phyloP scores from a whole-genome alignment of 1,140 invertebrate genomes.

The Scaptomyza pallida region DNA sequence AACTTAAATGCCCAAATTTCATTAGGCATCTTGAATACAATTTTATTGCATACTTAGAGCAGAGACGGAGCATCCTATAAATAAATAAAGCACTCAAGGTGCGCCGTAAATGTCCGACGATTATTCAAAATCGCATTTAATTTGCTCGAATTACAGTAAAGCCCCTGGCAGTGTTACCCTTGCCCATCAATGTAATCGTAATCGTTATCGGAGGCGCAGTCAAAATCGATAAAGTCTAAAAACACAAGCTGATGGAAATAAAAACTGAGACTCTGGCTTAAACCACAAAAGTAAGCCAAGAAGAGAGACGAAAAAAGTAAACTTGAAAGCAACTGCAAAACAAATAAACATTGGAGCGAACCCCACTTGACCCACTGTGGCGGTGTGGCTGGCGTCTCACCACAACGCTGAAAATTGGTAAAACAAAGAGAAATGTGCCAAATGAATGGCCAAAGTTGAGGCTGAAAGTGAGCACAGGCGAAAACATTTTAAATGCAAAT shows the following conservation, averaged over 20 bases:
- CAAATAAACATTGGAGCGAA: constrained; percentile 40
- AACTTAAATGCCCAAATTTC: constrained; percentile 71
- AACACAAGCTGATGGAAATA: constrained; percentile 1
- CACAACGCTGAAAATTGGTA: constrained; percentile 53
- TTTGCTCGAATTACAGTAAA: constrained; percentile 32
- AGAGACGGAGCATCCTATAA: constrained; percentile 5
- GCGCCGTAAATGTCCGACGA: constrained; percentile 34
- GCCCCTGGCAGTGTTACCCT: neutral
- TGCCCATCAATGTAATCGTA: constrained; percentile 13
- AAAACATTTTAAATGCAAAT: constrained; percentile 82
- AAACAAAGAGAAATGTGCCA: constrained; percentile 79
- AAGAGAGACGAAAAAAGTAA: constrained; percentile 2
- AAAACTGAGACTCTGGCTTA: neutral
- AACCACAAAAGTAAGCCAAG: constrained; percentile 8
- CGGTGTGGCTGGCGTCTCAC: neutral
- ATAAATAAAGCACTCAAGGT: constrained; percentile 7
- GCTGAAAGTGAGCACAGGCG: constrained; percentile 59
- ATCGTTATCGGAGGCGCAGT: constrained; percentile 3
- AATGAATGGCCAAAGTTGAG: constrained; percentile 77
- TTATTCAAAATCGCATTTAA: constrained; percentile 58
- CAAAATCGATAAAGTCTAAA: constrained; percentile 19
- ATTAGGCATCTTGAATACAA: constrained; percentile 62
- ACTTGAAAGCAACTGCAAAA: constrained; percentile 22
- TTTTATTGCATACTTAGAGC: constrained; percentile 74
- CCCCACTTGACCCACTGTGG: constrained; percentile 42